Conservation (phyloP, 2,113 vertebrate genomes). For the Otus sunia region DNA sequence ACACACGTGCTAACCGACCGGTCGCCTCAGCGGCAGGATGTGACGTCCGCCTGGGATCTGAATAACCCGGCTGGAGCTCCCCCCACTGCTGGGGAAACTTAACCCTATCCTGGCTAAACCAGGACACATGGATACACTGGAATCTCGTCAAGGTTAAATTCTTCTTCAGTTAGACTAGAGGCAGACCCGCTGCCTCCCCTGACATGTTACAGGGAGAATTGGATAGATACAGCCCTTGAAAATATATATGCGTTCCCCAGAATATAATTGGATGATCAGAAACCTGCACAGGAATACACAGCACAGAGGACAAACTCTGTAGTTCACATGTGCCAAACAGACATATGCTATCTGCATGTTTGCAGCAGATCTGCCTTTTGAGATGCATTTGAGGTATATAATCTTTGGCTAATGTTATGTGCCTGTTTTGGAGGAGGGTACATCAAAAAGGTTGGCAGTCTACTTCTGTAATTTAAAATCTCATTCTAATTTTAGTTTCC, state of each 20-base stretch:
- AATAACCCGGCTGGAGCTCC: too few species aligned
- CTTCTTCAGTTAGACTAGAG: too few species aligned
- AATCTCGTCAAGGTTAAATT: too few species aligned
- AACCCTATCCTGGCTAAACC: too few species aligned
- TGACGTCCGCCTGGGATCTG: too few species aligned
- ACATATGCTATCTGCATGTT: slow-evolving; percentile 65
- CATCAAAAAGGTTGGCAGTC: slow-evolving; percentile 71
- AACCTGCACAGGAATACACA: slow-evolving; percentile 52
- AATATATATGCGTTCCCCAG: slow-evolving; percentile 71
- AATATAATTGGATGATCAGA: slow-evolving; percentile 66
- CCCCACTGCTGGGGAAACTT: too few species aligned
- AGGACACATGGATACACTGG: too few species aligned
- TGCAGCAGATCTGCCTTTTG: slow-evolving; percentile 75
- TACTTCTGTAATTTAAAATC: slow-evolving; percentile 66
- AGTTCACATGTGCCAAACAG: slow-evolving; percentile 73
- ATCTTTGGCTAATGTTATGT: slow-evolving; percentile 57
- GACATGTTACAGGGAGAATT: slow-evolving; percentile 78
- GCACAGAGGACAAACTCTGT: slow-evolving; percentile 57
- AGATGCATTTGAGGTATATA: slow-evolving; percentile 61
- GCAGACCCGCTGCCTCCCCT: too few species aligned
- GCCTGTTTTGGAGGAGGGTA: slow-evolving; percentile 65
- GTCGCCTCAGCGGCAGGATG: too few species aligned
- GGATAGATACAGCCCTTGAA: slow-evolving; percentile 79
- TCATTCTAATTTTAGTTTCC: slow-evolving; percentile 59
- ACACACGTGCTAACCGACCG: too few species aligned